These are phyloP conservation scores for Ooceraea biroi DNA, from an alignment of 1,140 invertebrate genomes.

Conservation along the genomic window DNA sequence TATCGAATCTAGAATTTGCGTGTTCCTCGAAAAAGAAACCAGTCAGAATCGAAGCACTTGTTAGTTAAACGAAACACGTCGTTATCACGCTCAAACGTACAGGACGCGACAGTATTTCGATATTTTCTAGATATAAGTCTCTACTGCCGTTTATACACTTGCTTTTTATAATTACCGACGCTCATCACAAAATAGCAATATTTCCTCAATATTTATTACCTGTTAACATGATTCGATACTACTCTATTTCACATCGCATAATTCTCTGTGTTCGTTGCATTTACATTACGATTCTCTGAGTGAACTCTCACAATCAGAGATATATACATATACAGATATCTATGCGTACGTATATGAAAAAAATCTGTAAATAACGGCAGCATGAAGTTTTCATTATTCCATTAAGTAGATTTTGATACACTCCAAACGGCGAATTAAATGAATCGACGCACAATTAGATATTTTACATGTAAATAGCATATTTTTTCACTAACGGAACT, in stretches of 20 bases:
- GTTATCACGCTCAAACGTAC: slow-evolving; percentile 47
- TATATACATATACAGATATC: slow-evolving; percentile 28
- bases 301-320: slow-evolving; percentile 7
- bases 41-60: slow-evolving; percentile 50
- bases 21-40: slow-evolving; percentile 37
- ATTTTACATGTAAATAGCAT: slow-evolving; percentile 85
- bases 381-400: slow-evolving; percentile 70
- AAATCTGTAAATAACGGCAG: slow-evolving; percentile 67
- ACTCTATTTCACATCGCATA: slow-evolving; percentile 27
- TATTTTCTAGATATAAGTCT: slow-evolving; percentile 44
- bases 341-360: slow-evolving; percentile 17
- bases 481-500: slow-evolving; percentile 84
- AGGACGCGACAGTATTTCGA: slow-evolving; percentile 43
- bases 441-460: slow-evolving; percentile 84
- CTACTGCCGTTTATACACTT: slow-evolving; percentile 68
- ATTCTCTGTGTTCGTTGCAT: slow-evolving; percentile 46
- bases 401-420: slow-evolving; percentile 83
- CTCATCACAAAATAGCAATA: slow-evolving; percentile 9
- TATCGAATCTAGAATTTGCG: slow-evolving; percentile 44
- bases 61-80: slow-evolving; percentile 61
- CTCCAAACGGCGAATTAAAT: slow-evolving; percentile 78
- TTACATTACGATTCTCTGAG: slow-evolving; percentile 35
- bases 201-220: slow-evolving; percentile 50
- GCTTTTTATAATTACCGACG: slow-evolving; percentile 24
- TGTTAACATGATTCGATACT: slow-evolving; percentile 47